phyloP scores from a whole-genome alignment of 2,797 vertebrate genomes.

The Forpus xanthops region DNA sequence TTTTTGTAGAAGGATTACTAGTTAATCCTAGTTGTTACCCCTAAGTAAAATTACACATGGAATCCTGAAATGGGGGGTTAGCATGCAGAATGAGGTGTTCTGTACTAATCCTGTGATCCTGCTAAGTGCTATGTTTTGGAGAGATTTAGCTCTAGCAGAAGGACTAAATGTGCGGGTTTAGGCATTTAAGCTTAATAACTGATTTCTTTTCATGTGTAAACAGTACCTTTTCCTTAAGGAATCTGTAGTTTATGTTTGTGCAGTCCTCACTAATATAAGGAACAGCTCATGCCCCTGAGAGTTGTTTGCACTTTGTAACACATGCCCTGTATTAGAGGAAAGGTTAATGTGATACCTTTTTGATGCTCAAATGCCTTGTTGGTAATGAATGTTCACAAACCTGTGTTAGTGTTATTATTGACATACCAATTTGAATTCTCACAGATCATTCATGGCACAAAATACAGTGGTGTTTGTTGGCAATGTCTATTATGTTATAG shows the following conservation, averaged over 20 bases:
- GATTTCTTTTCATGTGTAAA: background rate
- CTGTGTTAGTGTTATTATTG: background rate
- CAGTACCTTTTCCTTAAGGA: background rate
- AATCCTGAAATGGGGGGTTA: background rate
- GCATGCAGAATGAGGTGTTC: background rate
- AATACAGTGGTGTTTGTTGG: background rate
- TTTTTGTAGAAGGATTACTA: background rate
- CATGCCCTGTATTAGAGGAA: background rate
- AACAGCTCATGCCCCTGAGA: background rate
- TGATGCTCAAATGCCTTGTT: background rate
- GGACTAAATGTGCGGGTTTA: background rate
- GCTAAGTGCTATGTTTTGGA: background rate
- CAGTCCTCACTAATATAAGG: background rate
- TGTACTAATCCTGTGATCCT: conserved; percentile 36
- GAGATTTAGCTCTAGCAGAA: conserved; percentile 4
- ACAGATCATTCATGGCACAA: background rate
- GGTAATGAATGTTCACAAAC: background rate
- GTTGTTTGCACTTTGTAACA: background rate
- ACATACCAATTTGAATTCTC: accelerated
- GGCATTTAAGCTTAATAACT: background rate
- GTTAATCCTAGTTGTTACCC: background rate
- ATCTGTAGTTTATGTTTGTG: background rate
- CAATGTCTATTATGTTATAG: background rate
- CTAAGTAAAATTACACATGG: background rate
- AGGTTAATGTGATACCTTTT: background rate